phyloP scores from a whole-genome alignment of 2,797 vertebrate species.

The Ataeniobius toweri region DNA sequence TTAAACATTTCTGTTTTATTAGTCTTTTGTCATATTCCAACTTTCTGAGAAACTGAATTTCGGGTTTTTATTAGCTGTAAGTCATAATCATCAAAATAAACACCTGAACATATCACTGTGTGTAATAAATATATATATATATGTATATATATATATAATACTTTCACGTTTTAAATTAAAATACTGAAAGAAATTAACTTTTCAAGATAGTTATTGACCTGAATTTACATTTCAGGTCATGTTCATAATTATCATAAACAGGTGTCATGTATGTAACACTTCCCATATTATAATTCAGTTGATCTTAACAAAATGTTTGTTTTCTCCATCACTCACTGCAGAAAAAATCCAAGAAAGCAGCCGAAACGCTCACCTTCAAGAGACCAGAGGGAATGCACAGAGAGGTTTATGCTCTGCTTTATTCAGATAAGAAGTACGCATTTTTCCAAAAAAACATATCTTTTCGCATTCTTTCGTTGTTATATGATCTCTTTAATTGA shows the following conservation, averaged over 20 bases:
- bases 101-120: too few species aligned
- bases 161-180: too few species aligned
- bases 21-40: too few species aligned
- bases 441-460: not conserved
- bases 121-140: too few species aligned
- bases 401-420: constrained; percentile 97
- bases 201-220: too few species aligned
- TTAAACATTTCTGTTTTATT: too few species aligned
- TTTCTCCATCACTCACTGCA: constrained; percentile 55
- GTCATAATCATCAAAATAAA: too few species aligned
- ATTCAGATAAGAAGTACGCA: constrained; percentile 88
- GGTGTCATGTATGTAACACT: not conserved
- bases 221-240: not conserved
- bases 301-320: not conserved
- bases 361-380: constrained; percentile 96
- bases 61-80: too few species aligned
- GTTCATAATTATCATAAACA: not conserved
- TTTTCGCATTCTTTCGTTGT: not conserved
- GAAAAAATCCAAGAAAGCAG: constrained; percentile 97
- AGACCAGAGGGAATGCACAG: constrained; percentile 98
- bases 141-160: too few species aligned
- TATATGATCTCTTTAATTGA: not conserved
- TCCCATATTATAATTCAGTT: not conserved
- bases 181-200: too few species aligned
- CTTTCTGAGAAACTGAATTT: too few species aligned